Conservation (phyloP, 1,140 invertebrate species). For the Dinoponera quadriceps region DNA sequence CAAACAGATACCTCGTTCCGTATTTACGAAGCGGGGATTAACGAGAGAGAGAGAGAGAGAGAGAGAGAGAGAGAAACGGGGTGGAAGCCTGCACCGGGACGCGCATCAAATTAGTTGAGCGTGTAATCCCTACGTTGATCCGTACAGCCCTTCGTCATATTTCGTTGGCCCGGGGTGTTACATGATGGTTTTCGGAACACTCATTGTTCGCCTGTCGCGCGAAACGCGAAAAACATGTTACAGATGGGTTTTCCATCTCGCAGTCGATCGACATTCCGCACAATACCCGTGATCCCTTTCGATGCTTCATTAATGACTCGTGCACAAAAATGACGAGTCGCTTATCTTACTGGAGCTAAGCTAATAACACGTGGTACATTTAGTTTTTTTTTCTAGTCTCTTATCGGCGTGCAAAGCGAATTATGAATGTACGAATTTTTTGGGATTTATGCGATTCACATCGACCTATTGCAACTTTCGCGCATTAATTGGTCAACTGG, state of each 20-base stretch:
- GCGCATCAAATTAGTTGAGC: slow-evolving; percentile 47
- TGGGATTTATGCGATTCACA: too few relatives aligned
- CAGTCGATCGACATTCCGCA: slow-evolving; percentile 9
- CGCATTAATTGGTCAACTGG: too few relatives aligned
- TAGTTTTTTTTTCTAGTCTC: too few relatives aligned
- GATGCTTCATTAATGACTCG: slow-evolving; percentile 40
- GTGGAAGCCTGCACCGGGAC: neutral
- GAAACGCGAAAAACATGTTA: slow-evolving; percentile 15
- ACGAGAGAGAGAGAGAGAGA: neutral
- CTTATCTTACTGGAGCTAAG: neutral
- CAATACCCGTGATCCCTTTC: slow-evolving; percentile 20
- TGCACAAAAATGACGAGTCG: neutral
- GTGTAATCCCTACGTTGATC: slow-evolving; percentile 45
- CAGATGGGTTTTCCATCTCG: slow-evolving; percentile 6
- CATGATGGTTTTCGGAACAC: slow-evolving; percentile 4
- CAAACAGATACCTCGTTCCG: neutral
- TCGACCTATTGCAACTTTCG: too few relatives aligned
- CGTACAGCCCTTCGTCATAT: slow-evolving; percentile 33
- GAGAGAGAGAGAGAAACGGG: neutral
- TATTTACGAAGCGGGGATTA: slow-evolving; percentile 31
- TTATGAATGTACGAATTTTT: too few relatives aligned
- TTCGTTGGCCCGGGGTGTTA: slow-evolving; percentile 6
- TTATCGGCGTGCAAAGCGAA: too few relatives aligned
- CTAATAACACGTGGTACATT: too few relatives aligned
- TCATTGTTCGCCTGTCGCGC: slow-evolving; percentile 9